Evolutionary conservation across 2,888 invertebrate species (phyloP).

Genomic region (Listrodromus nycthemerus): DNA sequence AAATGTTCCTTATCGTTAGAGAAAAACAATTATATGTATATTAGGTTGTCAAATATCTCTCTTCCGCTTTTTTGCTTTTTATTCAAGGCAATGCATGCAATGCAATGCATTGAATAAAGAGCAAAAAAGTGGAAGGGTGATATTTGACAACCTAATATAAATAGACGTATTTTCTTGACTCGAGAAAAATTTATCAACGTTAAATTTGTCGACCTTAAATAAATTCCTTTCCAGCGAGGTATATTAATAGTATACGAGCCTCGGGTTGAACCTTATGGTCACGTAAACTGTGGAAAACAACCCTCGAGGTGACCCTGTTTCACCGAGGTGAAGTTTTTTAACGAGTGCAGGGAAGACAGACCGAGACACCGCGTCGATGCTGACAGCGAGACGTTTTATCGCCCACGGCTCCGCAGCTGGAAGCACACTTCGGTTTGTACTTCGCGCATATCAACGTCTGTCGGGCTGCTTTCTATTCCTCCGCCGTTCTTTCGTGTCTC

Average conservation of each 20-base stretch:
- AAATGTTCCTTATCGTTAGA: too few species aligned
- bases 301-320: conserved; percentile 59
- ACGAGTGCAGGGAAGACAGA: conserved; percentile 35
- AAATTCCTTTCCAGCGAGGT: not conserved
- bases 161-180: too few species aligned
- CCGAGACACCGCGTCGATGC: not conserved
- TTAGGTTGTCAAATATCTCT: too few species aligned
- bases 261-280: conserved; percentile 52
- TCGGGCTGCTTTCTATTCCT: not conserved
- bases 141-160: too few species aligned
- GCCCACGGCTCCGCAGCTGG: not conserved
- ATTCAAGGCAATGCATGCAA: too few species aligned
- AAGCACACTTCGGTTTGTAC: not conserved
- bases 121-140: too few species aligned
- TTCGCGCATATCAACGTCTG: not conserved
- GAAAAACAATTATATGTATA: too few species aligned
- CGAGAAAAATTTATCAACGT: not conserved
- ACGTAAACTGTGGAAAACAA: conserved; percentile 45
- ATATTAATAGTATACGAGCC: conserved; percentile 10
- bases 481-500: conserved; percentile 5
- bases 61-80: too few species aligned
- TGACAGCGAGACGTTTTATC: not conserved
- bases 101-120: too few species aligned
- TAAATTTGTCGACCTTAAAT: not conserved
- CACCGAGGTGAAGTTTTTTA: conserved; percentile 49